Conservation (phyloP, 2,888 invertebrate species). For the Tridacna gigas region DNA sequence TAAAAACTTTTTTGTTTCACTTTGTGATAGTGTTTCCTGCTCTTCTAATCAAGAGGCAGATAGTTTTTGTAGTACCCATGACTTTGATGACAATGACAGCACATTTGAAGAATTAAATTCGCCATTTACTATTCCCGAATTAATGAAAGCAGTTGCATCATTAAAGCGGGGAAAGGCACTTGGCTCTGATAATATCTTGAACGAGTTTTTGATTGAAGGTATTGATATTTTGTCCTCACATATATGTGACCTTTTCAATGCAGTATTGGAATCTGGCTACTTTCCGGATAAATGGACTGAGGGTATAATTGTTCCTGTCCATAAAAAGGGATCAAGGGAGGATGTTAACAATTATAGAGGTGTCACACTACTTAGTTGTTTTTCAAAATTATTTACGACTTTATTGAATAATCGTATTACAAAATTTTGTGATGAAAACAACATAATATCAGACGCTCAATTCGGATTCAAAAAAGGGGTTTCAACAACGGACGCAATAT, state of each 20-base stretch:
- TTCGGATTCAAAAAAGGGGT: slow-evolving; percentile 22
- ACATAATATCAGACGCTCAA: slow-evolving; percentile 18
- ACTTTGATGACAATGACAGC: neutral
- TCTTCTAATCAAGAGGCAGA: slow-evolving; percentile 17
- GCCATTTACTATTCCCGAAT: neutral
- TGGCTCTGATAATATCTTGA: no score
- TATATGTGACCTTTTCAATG: slow-evolving; percentile 36
- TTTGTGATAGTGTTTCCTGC: neutral
- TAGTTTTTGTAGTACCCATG: neutral
- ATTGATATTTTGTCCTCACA: slow-evolving; percentile 26
- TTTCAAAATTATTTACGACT: slow-evolving; percentile 30
- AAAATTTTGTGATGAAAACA: slow-evolving; percentile 2
- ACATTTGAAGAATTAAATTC: neutral
- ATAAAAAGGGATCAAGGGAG: slow-evolving; percentile 19
- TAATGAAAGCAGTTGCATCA: neutral
- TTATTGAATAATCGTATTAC: slow-evolving; percentile 31
- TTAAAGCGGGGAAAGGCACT: no score
- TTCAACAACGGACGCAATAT: slow-evolving; percentile 27
- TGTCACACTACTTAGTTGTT: slow-evolving; percentile 22
- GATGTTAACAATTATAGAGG: slow-evolving; percentile 35
- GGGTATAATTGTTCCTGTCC: slow-evolving; percentile 32
- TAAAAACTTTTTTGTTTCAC: neutral
- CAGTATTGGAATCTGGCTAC: slow-evolving; percentile 14
- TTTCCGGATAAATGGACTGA: slow-evolving; percentile 36
- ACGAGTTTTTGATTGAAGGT: slow-evolving; percentile 28